These are phyloP conservation scores for Zaprionus davidi DNA, from an alignment of 1,140 invertebrate genomes.

Conservation along the genomic window DNA sequence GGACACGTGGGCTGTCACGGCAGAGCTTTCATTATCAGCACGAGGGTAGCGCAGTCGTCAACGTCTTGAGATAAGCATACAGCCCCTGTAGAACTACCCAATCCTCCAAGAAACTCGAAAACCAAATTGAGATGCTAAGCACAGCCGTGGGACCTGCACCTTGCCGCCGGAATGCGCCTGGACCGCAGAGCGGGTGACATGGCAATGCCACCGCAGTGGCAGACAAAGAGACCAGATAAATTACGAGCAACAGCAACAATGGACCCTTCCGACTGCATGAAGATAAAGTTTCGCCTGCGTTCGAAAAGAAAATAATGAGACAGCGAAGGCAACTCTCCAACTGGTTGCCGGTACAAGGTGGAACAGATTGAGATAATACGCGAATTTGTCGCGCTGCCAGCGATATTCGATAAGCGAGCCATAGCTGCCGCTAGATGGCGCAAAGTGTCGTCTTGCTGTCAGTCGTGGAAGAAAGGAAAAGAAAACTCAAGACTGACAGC, in stretches of 20 bases:
- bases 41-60: constrained; percentile 36
- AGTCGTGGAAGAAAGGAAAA: background rate
- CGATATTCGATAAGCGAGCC: constrained; percentile 53
- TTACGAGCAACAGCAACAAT: constrained; percentile 60
- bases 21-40: constrained; percentile 71
- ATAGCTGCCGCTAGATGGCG: constrained; percentile 11
- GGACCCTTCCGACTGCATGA: constrained; percentile 46
- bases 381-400: constrained; percentile 67
- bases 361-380: constrained; percentile 61
- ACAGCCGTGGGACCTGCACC: constrained; percentile 8
- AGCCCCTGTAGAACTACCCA: background rate
- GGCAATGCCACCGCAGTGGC: constrained; percentile 21
- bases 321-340: constrained; percentile 5
- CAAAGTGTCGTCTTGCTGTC: constrained; percentile 51
- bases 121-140: constrained; percentile 74
- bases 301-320: constrained; percentile 68
- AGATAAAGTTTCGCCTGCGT: constrained; percentile 60
- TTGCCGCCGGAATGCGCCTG: constrained; percentile 1
- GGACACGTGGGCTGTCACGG: constrained; percentile 46
- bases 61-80: constrained; percentile 23
- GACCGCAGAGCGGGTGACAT: constrained; percentile 23
- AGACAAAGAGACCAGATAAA: constrained; percentile 71
- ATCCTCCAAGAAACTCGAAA: constrained; percentile 8
- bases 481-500: constrained; percentile 38
- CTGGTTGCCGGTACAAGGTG: constrained; percentile 21